Base-by-base conservation (phyloP, 92 coral and sea anemone genomes). In the Phymanthus crucifer region DNA sequence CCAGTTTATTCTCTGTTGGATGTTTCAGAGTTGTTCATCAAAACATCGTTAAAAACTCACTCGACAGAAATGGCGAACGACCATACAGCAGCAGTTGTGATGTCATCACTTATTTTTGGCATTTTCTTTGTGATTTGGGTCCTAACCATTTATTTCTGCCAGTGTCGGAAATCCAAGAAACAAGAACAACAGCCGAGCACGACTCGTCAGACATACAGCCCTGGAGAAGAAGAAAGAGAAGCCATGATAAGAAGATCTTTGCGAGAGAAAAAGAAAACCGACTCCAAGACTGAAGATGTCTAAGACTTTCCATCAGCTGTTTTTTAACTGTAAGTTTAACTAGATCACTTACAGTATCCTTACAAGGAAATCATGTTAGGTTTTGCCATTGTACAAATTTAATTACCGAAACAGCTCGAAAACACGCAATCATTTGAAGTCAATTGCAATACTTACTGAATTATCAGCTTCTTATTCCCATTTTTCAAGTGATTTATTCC, bases 81-180 rank as follows among this genome's bases (percentile, higher is more conserved):
- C 29, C 71, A 77, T 23, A 84, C 85, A 19, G 79, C 88, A 6
- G 89, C 90, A 31, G 77, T 91, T n/a, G 91, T 83, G 34, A 34
- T 89, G 6, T 89, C 91, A 26, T 84, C 93, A 11, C 36, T 90
- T 66, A 80, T 91, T 6, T 77, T 91, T 50, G 83, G 80, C 13
- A 58, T 72, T 14, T 91, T 91, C 32, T 78, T 91, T 21, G 56
- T 84, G 1, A 50, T 68, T 31, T 91, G 93, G 93, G 47, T 90
- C 40, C 80, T 83, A n/a, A 70, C 76, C 27, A 68, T 88, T 3
- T 40, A 84, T 33, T 88, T 71, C 31, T 80, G 84, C 57, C 36
- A 80, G 27, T 80, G 84, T 72, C 78, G 84, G n/a, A n/a, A 66
- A 14, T 18, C 66, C 12, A 80, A 73, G 19, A 32, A 65, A 6